A percentile compares a stretch with the other conserved stretches of the same genome.
Conservation (phyloP, 2,113 vertebrate species). For the Pachypanchax playfairii region DNA sequence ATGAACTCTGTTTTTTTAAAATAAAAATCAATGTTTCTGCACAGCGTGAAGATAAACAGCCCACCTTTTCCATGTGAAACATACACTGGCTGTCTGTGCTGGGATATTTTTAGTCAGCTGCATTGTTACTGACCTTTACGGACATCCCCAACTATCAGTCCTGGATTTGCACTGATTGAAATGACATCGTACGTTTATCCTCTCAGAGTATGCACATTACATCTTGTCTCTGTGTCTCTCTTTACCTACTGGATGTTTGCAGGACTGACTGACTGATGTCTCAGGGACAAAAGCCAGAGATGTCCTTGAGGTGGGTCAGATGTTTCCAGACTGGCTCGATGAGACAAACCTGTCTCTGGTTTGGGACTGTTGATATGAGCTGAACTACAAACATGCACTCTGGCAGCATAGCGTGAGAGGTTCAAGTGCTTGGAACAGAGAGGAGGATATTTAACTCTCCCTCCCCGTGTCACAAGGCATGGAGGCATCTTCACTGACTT, state of each 20-base stretch:
- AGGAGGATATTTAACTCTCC: slow-evolving; percentile 29
- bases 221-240: slow-evolving; percentile 14
- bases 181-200: slow-evolving; percentile 42
- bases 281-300: slow-evolving; percentile 22
- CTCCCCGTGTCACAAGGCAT: slow-evolving; percentile 1
- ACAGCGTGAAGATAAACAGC: slow-evolving; percentile 3
- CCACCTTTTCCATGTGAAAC: slow-evolving; percentile 3
- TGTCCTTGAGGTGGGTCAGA: slow-evolving; percentile 51
- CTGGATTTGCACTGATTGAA: slow-evolving; percentile 65
- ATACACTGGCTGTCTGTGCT: slow-evolving; percentile 8
- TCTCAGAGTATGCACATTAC: slow-evolving; percentile 1
- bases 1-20: background rate
- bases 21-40: background rate
- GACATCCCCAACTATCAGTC: slow-evolving; percentile 55
- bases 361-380: slow-evolving; percentile 48
- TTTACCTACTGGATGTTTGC: slow-evolving; percentile 42
- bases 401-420: slow-evolving; percentile 20
- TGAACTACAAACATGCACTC: slow-evolving; percentile 45
- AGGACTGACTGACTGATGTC: slow-evolving; percentile 22
- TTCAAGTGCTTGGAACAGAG: slow-evolving; percentile 34
- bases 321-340: slow-evolving; percentile 52
- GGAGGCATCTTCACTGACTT: slow-evolving; percentile 11
- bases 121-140: slow-evolving; percentile 65
- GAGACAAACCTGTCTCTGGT: slow-evolving; percentile 46
- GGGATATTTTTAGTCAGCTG: slow-evolving; percentile 56